Percentiles rank a stretch among this genome's conserved stretches.
These are phyloP conservation scores for Heteromormyrus szaboi DNA, from an alignment of 2,797 vertebrate genomes.

Conservation along the genomic window DNA sequence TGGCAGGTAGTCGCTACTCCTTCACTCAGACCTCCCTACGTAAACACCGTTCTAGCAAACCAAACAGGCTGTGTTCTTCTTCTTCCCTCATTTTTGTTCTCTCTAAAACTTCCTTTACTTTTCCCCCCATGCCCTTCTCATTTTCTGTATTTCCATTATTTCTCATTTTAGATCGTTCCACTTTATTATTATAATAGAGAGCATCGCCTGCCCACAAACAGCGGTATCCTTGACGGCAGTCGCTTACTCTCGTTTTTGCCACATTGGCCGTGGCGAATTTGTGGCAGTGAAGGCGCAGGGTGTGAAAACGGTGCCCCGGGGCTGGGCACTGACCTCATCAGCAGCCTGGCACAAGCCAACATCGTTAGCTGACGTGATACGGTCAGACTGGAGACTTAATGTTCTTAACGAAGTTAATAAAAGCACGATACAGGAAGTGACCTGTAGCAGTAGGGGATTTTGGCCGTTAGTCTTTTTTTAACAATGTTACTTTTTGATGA, in stretches of 20 bases:
- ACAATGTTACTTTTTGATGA: not conserved
- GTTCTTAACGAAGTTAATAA: slow-evolving; percentile 1
- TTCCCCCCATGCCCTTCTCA: not conserved
- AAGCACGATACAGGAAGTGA: not conserved
- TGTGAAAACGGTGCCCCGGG: not conserved
- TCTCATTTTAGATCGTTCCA: not conserved
- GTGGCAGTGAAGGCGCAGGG: not conserved
- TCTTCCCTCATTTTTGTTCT: not conserved
- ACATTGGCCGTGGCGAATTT: not conserved
- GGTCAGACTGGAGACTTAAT: not conserved
- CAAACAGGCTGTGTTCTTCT: not conserved
- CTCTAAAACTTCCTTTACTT: not conserved
- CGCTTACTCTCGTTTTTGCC: not conserved
- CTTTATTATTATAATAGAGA: not conserved
- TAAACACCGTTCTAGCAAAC: not conserved
- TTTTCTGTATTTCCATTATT: not conserved
- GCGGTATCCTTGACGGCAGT: not conserved
- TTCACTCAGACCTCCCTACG: not conserved
- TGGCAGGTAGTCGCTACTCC: not conserved
- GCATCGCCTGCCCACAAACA: not conserved
- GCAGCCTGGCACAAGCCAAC: not conserved
- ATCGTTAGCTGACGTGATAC: not conserved
- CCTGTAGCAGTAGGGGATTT: not conserved
- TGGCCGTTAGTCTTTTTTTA: not conserved
- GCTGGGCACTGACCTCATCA: not conserved